These are phyloP conservation scores for Coregonus suidteri DNA, from an alignment of 2,797 vertebrate species.

Conservation along the genomic window DNA sequence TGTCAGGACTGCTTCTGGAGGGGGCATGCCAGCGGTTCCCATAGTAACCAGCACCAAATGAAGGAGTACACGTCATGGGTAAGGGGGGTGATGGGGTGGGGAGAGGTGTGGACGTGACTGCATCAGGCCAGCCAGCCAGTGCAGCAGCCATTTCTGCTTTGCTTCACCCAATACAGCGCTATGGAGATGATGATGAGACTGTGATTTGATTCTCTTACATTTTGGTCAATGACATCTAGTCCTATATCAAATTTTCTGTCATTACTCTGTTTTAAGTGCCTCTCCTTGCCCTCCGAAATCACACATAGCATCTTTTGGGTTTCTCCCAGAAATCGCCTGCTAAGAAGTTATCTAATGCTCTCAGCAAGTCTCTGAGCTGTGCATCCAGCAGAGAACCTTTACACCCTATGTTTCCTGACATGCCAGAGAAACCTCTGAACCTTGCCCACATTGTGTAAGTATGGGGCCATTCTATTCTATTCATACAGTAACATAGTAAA, in stretches of 20 bases:
- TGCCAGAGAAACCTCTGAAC: conserved; percentile 95
- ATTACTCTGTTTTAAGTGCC: neutral
- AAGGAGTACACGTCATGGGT: conserved; percentile 99
- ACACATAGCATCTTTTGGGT: neutral
- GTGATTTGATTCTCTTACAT: neutral
- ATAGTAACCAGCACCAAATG: conserved; percentile 99
- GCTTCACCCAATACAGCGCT: conserved; percentile 39
- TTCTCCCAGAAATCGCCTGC: conserved; percentile 94
- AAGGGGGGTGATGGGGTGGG: conserved; percentile 59
- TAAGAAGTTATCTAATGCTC: conserved; percentile 95
- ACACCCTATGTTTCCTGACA: conserved; percentile 92
- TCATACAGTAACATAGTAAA: neutral
- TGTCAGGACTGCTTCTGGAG: conserved; percentile 99
- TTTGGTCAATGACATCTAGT: neutral
- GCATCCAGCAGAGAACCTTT: conserved; percentile 94
- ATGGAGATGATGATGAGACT: conserved; percentile 14
- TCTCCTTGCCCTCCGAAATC: neutral
- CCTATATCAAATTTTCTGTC: neutral
- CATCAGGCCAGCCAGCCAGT: conserved; percentile 52
- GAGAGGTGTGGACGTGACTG: conserved; percentile 60
- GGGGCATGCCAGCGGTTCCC: conserved; percentile 96
- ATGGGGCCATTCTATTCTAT: neutral
- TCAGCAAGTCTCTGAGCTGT: conserved; percentile 99
- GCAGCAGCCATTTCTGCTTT: conserved; percentile 42
- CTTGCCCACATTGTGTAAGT: conserved; percentile 97